Evolutionary conservation across 2,797 vertebrate genomes (phyloP).

Genomic region (Neosilurus mollespiculum): DNA sequence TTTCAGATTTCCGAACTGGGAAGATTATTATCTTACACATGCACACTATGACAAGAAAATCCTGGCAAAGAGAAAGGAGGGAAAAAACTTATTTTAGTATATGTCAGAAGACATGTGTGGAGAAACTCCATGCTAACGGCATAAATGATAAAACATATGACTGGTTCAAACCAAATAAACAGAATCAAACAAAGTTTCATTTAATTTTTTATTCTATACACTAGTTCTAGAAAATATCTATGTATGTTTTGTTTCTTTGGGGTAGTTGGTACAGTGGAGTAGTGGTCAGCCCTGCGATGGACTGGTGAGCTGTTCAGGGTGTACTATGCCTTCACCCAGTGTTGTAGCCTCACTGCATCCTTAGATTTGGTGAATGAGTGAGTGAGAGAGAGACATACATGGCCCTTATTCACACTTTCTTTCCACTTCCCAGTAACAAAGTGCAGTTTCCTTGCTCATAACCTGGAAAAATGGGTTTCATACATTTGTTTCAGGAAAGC

Average conservation of each 20-base stretch:
- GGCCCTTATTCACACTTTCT: not conserved
- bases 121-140: not conserved
- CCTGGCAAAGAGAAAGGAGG: not conserved
- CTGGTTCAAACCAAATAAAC: not conserved
- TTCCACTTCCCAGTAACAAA: not conserved
- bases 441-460: conserved; percentile 7
- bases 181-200: not conserved
- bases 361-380: too few relatives aligned
- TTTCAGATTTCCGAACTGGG: not conserved
- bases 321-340: too few relatives aligned
- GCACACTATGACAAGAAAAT: not conserved
- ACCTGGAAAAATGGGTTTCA: not conserved
- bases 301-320: too few relatives aligned
- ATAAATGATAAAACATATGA: not conserved
- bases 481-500: not conserved
- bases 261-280: too few relatives aligned
- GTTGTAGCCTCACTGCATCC: too few relatives aligned
- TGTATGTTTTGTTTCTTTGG: not conserved
- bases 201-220: not conserved
- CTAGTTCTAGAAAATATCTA: not conserved
- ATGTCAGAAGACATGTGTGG: conserved; percentile 36
- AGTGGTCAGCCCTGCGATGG: too few relatives aligned
- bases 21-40: not conserved
- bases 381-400: not conserved
- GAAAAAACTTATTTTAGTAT: not conserved